A percentile compares a stretch with the other conserved stretches of the same genome.
Conservation (phyloP, 2,797 vertebrate genomes). For the Neomorphus geoffroyi region DNA sequence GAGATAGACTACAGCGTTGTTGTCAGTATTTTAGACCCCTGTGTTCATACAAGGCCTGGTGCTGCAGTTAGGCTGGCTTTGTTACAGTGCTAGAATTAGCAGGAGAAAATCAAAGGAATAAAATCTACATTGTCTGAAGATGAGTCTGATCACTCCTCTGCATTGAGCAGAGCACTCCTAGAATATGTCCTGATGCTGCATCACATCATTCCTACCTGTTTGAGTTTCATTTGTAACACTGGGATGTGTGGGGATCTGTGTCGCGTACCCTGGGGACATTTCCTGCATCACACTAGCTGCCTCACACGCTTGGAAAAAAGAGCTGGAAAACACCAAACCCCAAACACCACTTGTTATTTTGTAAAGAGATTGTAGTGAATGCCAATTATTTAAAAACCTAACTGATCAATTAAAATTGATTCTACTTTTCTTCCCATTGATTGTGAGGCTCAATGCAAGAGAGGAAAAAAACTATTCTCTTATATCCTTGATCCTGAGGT, state of each 20-base stretch:
- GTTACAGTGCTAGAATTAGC: not conserved
- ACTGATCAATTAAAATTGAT: constrained; percentile 77
- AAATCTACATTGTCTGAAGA: not conserved
- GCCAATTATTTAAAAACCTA: constrained; percentile 73
- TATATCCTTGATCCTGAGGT: not conserved
- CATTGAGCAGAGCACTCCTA: not conserved
- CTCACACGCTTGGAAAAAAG: not conserved
- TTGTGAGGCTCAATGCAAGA: constrained; percentile 50
- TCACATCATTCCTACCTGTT: fast-evolving
- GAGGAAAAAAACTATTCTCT: constrained; percentile 43
- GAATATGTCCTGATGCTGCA: not conserved
- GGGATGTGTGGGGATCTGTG: not conserved
- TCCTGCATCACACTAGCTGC: not conserved
- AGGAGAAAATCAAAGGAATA: not conserved
- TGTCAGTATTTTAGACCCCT: not conserved
- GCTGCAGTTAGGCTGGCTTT: not conserved
- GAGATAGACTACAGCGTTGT: not conserved
- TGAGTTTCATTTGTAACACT: not conserved
- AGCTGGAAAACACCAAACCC: constrained; percentile 38
- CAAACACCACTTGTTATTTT: constrained; percentile 54
- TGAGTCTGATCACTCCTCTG: not conserved
- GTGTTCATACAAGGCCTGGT: not conserved
- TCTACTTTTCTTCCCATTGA: constrained; percentile 69
- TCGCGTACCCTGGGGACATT: not conserved
- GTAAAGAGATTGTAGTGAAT: constrained; percentile 54